Conservation (phyloP, 2,888 invertebrate genomes). For the Neria commutata region DNA sequence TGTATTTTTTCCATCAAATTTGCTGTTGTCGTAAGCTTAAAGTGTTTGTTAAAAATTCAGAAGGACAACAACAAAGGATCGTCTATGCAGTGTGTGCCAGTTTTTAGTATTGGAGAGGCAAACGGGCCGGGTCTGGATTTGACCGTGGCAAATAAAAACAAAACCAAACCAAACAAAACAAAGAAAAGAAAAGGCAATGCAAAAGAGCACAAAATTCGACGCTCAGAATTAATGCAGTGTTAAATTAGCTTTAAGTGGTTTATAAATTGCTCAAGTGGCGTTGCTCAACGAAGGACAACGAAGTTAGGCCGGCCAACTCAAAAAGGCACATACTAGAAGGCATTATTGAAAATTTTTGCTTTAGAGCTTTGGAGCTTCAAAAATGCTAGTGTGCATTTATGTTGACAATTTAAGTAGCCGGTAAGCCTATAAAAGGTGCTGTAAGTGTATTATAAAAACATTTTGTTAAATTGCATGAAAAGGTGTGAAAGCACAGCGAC, state of each 20-base stretch:
- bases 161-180: no score
- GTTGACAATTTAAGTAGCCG: no score
- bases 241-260: slow-evolving; percentile 2
- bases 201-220: background rate
- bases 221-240: slow-evolving; percentile 1
- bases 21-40: background rate
- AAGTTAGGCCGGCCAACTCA: background rate
- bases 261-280: background rate
- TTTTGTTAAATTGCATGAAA: no score
- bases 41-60: slow-evolving; percentile 1
- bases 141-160: background rate
- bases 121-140: no score
- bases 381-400: no score
- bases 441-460: no score
- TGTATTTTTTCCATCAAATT: background rate
- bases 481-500: no score
- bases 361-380: no score
- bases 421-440: no score
- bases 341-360: no score
- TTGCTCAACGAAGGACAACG: background rate
- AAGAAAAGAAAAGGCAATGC: background rate
- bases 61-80: background rate
- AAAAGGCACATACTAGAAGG: no score
- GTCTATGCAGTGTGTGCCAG: background rate
- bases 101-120: no score